phyloP scores from a whole-genome alignment of 2,797 vertebrate genomes.

The Alca torda region DNA sequence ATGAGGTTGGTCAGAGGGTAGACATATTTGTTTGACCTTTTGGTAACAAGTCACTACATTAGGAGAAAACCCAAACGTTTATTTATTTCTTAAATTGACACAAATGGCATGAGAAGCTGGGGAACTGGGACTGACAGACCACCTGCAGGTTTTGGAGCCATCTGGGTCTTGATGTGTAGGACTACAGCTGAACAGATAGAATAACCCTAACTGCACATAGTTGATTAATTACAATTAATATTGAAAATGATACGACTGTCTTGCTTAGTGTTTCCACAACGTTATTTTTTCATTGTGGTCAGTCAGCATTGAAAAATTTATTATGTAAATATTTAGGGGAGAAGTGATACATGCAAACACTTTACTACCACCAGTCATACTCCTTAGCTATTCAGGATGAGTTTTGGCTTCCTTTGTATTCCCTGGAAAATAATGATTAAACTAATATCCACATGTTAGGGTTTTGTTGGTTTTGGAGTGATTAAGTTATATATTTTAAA shows the following conservation, averaged over 20 bases:
- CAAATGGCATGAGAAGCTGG: background rate
- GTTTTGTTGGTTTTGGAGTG: background rate
- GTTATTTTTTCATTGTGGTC: background rate
- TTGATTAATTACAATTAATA: background rate
- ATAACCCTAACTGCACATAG: background rate
- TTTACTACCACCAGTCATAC: background rate
- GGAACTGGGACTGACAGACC: background rate
- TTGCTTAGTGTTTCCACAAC: background rate
- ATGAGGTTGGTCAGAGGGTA: background rate
- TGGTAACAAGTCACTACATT: background rate
- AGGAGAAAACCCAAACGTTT: background rate
- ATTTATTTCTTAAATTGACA: background rate
- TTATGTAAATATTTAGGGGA: background rate
- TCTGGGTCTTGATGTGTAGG: background rate
- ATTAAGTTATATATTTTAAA: background rate
- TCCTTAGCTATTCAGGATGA: background rate
- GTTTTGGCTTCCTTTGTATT: background rate
- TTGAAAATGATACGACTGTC: background rate
- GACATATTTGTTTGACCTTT: background rate
- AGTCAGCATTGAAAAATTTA: background rate
- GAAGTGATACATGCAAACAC: background rate
- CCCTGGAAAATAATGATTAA: background rate
- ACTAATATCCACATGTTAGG: background rate
- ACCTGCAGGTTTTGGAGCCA: background rate
- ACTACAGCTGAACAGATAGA: background rate